phyloP scores from a whole-genome alignment of 2,888 invertebrate species.

The Blastobasis adustella region DNA sequence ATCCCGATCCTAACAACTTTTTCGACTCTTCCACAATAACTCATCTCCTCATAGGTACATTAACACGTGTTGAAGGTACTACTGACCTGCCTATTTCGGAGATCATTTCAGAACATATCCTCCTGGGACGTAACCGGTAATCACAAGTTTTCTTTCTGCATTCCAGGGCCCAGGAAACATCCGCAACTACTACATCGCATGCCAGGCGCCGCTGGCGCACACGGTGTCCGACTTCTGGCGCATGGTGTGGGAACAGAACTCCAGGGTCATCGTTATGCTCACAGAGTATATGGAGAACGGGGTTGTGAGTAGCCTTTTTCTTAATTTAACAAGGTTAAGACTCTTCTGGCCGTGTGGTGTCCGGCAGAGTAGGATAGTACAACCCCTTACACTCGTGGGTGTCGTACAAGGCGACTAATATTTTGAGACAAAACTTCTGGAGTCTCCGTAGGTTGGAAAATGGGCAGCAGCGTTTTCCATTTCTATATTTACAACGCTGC shows the following conservation, averaged over 20 bases:
- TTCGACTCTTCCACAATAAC: too few relatives aligned
- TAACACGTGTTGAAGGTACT: slow-evolving; percentile 1
- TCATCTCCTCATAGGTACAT: not conserved
- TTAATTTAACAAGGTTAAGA: too few relatives aligned
- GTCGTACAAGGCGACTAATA: too few relatives aligned
- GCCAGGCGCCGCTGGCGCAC: slow-evolving; percentile 90
- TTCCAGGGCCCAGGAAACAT: slow-evolving; percentile 88
- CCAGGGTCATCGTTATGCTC: slow-evolving; percentile 90
- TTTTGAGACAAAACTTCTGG: too few relatives aligned
- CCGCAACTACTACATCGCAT: slow-evolving; percentile 91
- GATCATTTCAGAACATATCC: not conserved
- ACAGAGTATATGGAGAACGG: slow-evolving; percentile 93
- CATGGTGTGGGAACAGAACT: slow-evolving; percentile 97
- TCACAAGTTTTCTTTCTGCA: not conserved
- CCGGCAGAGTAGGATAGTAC: too few relatives aligned
- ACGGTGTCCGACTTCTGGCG: slow-evolving; percentile 95
- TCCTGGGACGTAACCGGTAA: not conserved
- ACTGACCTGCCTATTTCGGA: too few relatives aligned
- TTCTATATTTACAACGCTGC: too few relatives aligned
- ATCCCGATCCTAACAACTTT: too few relatives aligned
- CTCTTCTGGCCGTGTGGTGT: too few relatives aligned
- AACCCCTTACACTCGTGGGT: too few relatives aligned
- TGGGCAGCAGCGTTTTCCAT: too few relatives aligned
- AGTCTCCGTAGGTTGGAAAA: too few relatives aligned
- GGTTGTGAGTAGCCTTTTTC: slow-evolving; percentile 75